These are phyloP conservation scores for Lagria hirta DNA, from an alignment of 2,888 invertebrate species.

Conservation along the genomic window DNA sequence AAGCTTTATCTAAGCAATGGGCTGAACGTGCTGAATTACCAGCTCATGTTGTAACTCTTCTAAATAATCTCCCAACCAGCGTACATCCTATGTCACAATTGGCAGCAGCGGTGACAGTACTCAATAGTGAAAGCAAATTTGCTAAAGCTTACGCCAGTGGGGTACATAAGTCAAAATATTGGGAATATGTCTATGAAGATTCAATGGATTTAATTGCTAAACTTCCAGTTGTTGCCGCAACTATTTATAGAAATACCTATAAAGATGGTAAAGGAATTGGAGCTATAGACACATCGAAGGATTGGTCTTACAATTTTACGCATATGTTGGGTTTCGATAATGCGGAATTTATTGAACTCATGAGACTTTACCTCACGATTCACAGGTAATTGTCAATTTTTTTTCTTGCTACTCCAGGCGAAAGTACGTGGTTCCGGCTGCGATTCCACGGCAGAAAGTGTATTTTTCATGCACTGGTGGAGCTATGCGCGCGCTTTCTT, in stretches of 20 bases:
- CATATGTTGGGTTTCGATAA: constrained; percentile 89
- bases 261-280: constrained; percentile 84
- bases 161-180: constrained; percentile 85
- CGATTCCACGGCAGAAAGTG: too few species aligned
- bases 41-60: constrained; percentile 87
- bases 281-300: constrained; percentile 84
- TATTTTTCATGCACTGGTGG: too few species aligned
- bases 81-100: constrained; percentile 96
- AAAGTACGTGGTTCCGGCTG: too few species aligned
- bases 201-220: constrained; percentile 94
- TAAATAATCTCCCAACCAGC: constrained; percentile 86
- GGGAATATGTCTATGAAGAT: constrained; percentile 93
- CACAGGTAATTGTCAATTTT: constrained; percentile 63
- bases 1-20: constrained; percentile 79
- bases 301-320: constrained; percentile 92
- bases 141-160: constrained; percentile 87
- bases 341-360: constrained; percentile 81
- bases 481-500: too few species aligned
- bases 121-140: constrained; percentile 91
- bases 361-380: constrained; percentile 91
- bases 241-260: constrained; percentile 89
- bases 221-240: constrained; percentile 89
- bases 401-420: too few species aligned
- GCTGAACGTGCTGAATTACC: constrained; percentile 86
- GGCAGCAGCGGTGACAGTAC: constrained; percentile 84